Base-by-base conservation (phyloP, 2,797 vertebrate species). In the Lacerta bilineata region DNA sequence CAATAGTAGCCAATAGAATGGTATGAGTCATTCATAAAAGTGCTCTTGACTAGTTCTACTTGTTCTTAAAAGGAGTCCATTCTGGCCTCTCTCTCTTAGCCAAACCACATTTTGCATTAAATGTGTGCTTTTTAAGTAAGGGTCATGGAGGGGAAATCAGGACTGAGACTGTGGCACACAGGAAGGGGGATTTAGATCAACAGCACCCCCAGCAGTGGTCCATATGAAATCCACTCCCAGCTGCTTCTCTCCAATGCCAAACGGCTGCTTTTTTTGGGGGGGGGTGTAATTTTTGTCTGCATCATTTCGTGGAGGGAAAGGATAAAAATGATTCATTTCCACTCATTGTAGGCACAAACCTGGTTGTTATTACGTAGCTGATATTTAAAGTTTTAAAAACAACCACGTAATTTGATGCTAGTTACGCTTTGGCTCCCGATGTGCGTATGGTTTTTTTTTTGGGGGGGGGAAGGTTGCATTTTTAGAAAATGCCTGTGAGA, bases 11-110 rank as follows among this genome's bases (percentile, higher is more conserved):
- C 20, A 64, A 64, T 20, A 61, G 59, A 61, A 61, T 64, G 66
- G 23, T 69, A 50, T 20, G 64, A 61, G 75, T 78, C 39, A 80
- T 46, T 72, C 77, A 81, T 36, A 64, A 74, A 81, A 87, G 25
- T 81, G 17, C 33, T 61, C 27, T 74, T n/a, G 41, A 8, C 1
- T 46, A 17, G 7, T 68, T 33, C 10, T 79, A 20, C n/a, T 36
- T 75, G 80, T 69, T 83, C 11, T 74, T 84, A 41, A 71, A 20
- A 74, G 41, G 46, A 59, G 2, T 61, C 55, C 33, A 27, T 39
- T 23, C 46, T 59, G 23, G 39, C 50, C 10, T 15, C 69, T 55
- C 46, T 74, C 29, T 36, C n/a, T 11, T 2, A 9, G 46, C 17
- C 17, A 59, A 80, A n/a, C 50, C 2, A 78, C 29, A 15, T 43